A percentile compares a stretch with the other conserved stretches of the same genome.
phyloP scores from a whole-genome alignment of 23 tunicate species.

The Trididemnum miniatum region DNA sequence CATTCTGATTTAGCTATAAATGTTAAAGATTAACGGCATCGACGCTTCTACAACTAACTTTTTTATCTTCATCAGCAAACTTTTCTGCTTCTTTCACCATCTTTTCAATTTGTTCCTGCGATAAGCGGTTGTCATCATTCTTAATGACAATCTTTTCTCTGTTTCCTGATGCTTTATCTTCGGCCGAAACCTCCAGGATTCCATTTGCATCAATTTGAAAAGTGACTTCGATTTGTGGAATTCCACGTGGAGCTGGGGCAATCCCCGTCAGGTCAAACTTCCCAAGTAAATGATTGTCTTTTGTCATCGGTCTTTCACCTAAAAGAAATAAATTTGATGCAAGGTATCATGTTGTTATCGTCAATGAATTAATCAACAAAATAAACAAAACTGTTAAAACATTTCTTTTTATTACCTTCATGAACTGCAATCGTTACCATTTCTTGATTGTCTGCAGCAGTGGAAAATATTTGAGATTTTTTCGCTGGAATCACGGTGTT shows the following conservation, averaged over 20 bases:
- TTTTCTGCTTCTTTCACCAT: constrained; percentile 63
- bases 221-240: constrained; percentile 97
- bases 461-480: constrained; percentile 61
- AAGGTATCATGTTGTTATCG: too few species aligned
- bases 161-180: constrained; percentile 71
- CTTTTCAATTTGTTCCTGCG: constrained; percentile 57
- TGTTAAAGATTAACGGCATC: too few species aligned
- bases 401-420: constrained; percentile 37
- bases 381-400: too few species aligned
- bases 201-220: constrained; percentile 99
- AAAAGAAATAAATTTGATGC: neutral
- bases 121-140: constrained; percentile 47
- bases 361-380: too few species aligned
- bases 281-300: constrained; percentile 96
- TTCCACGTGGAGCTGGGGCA: constrained; percentile 95
- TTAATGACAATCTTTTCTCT: constrained; percentile 51
- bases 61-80: constrained; percentile 54
- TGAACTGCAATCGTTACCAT: constrained; percentile 51
- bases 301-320: constrained; percentile 98
- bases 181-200: constrained; percentile 67
- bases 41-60: too few species aligned
- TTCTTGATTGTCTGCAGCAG: constrained; percentile 68
- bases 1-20: too few species aligned
- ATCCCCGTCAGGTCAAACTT: constrained; percentile 97
- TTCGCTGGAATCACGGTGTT: constrained; percentile 70